phyloP scores from a whole-genome alignment of 2,888 invertebrate species.

The Azorinus chamasolen region DNA sequence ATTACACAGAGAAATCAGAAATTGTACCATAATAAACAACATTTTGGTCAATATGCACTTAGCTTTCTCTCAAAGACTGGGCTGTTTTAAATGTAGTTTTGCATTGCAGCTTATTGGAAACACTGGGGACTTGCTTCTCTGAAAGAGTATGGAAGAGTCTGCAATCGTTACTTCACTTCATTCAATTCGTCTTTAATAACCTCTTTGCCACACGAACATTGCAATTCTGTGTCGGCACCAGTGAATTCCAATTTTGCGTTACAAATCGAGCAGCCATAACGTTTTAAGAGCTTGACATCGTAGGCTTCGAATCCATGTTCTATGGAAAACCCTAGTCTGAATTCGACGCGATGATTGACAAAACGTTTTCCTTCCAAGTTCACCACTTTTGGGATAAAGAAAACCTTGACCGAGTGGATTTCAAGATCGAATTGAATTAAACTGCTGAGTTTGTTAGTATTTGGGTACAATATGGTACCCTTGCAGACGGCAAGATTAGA shows the following conservation, averaged over 20 bases:
- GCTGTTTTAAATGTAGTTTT: no score
- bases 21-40: no score
- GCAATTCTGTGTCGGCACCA: slow-evolving; percentile 15
- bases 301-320: slow-evolving; percentile 55
- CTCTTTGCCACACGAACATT: slow-evolving; percentile 29
- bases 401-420: slow-evolving; percentile 35
- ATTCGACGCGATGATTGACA: slow-evolving; percentile 48
- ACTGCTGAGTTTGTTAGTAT: slow-evolving; percentile 52
- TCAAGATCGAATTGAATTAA: slow-evolving; percentile 57
- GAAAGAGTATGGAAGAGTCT: no score
- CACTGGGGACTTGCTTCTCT: no score
- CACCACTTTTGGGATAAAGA: slow-evolving; percentile 44
- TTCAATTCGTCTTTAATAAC: slow-evolving; percentile 40
- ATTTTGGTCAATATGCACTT: no score
- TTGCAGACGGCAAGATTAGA: slow-evolving; percentile 43
- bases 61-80: no score
- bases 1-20: no score
- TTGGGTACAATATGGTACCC: slow-evolving; percentile 64
- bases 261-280: slow-evolving; percentile 43
- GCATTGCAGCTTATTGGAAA: no score
- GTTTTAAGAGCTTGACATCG: slow-evolving; percentile 42
- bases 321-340: slow-evolving; percentile 47
- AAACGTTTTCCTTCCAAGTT: slow-evolving; percentile 38
- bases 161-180: no score
- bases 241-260: slow-evolving; percentile 39